Base-by-base conservation (phyloP, 2,888 invertebrate species). In the Anthophora plumipes region DNA sequence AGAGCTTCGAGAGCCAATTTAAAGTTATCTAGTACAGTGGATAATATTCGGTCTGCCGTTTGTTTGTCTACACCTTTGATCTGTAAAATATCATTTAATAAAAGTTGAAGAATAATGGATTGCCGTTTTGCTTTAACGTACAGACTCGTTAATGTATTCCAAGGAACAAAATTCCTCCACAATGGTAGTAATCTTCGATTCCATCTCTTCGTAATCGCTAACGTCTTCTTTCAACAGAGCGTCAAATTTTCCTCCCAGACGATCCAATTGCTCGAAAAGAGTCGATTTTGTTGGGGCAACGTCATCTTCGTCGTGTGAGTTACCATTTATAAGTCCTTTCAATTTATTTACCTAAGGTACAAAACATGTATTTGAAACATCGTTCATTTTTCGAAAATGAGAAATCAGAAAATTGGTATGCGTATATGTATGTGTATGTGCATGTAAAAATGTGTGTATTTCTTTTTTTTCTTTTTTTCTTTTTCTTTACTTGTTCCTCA, bases 231-330 rank as follows among this genome's bases (percentile, higher is more conserved):
- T 89, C 4, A 88, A 85, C 9, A 89, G 77, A 39, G 72, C 83
- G 3, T 90, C 89, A 84, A 92, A 91, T 68, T 91, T 91, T 55
- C 89, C 85, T 39, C 86, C 87, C 59, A 93, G 69, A n/a, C 41
- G 78, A 39, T 84, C 76, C 22, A 92, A 75, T 69, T 90, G 91
- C 20, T 91, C 89, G 11, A 89, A 76, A 0, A 93, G 52, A 4
- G 87, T 54, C 0, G 90, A 89, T 43, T 89, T 91, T 3, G 87
- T 76, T 12, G 71, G 14, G 8, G 88, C 76, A 52, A 87, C 85
- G 0, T 75, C 54, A 0, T 85, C 43, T 31, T 84, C 75, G 61
- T 61, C 57, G 9, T 71, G 60, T 1, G 82, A 63, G 66, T 78
- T 85, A 6, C 71, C 69, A n/a, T 46, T 68, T 20, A 89, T 73